These are phyloP conservation scores for Corydoras sp. DNA, from an alignment of 2,113 vertebrate species.

Conservation along the genomic window DNA sequence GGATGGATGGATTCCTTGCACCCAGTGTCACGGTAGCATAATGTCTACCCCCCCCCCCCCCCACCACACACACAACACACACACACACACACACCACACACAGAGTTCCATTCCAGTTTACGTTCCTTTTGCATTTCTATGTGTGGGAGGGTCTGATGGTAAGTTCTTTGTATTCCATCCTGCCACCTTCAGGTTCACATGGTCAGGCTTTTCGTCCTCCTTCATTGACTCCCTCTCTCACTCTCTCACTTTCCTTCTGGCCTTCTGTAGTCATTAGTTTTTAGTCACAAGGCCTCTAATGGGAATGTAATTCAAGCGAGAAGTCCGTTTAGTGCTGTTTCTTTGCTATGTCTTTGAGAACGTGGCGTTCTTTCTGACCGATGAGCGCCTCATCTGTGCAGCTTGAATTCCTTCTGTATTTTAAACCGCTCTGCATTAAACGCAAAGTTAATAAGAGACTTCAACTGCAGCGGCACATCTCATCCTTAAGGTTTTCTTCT, in stretches of 20 bases:
- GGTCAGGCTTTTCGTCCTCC: not conserved
- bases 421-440: too few relatives aligned
- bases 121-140: not conserved
- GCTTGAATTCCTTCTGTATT: not conserved
- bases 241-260: not conserved
- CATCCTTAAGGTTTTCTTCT: too few relatives aligned
- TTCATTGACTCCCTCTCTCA: not conserved
- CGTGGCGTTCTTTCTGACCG: not conserved
- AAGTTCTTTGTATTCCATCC: not conserved
- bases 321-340: conserved; percentile 10
- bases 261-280: conserved; percentile 36
- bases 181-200: conserved; percentile 2
- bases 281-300: conserved; percentile 52
- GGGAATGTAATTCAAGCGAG: conserved; percentile 45
- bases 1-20: too few relatives aligned
- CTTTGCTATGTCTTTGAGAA: conserved; percentile 8
- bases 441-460: too few relatives aligned
- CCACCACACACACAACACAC: too few relatives aligned
- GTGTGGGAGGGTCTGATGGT: not conserved
- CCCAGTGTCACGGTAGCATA: too few relatives aligned
- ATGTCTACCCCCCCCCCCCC: too few relatives aligned
- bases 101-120: too few relatives aligned
- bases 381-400: not conserved
- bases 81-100: too few relatives aligned
- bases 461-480: too few relatives aligned